These are phyloP conservation scores for Vultur gryphus DNA, from an alignment of 2,797 vertebrate species.

Conservation along the genomic window DNA sequence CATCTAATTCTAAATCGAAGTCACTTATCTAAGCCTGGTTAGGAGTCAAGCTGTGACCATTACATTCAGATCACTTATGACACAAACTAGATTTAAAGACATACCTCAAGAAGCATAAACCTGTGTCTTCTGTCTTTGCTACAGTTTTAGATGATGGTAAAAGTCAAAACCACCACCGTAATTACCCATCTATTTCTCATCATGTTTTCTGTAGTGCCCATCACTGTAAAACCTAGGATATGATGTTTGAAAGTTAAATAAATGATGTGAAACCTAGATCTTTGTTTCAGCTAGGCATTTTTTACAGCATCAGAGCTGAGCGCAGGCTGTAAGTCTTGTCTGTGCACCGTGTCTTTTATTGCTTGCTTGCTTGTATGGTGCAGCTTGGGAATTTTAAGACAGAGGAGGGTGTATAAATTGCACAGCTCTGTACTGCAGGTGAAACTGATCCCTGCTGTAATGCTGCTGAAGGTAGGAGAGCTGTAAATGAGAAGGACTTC, in stretches of 20 bases:
- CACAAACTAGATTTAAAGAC: constrained; percentile 41
- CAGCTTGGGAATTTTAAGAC: constrained; percentile 11
- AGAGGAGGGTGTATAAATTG: not conserved
- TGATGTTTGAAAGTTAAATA: constrained; percentile 46
- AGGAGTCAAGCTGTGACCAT: constrained; percentile 48
- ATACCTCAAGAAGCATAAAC: constrained; percentile 13
- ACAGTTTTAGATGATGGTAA: constrained; percentile 15
- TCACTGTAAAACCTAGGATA: constrained; percentile 19
- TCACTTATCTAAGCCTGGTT: not conserved
- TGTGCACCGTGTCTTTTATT: not conserved
- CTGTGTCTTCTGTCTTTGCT: constrained; percentile 19
- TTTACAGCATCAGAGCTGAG: constrained; percentile 10
- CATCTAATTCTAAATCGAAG: not conserved
- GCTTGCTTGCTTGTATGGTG: not conserved
- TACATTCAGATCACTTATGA: constrained; percentile 51
- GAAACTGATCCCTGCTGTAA: constrained; percentile 8
- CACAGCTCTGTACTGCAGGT: not conserved
- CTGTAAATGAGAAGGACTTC: not conserved
- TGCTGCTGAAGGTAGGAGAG: not conserved
- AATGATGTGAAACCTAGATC: constrained; percentile 35
- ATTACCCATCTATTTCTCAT: constrained; percentile 61
- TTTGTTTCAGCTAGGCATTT: constrained; percentile 34
- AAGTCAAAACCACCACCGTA: constrained; percentile 48
- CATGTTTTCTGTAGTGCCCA: constrained; percentile 50
- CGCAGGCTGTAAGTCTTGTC: constrained; percentile 27